Base-by-base conservation (phyloP, 2,888 invertebrate genomes). In the Pheosia tremula region DNA sequence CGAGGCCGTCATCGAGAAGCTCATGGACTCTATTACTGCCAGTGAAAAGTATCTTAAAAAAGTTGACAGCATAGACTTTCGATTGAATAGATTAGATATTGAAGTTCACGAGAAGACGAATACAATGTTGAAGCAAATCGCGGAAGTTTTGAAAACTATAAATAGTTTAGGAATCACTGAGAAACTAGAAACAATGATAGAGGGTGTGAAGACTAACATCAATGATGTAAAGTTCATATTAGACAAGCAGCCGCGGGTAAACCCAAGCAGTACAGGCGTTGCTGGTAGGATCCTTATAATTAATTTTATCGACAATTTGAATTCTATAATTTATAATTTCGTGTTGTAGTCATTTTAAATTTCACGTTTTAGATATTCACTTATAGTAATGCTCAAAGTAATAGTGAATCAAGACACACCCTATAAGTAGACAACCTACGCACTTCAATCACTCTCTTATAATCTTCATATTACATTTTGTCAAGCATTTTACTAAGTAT, bases 41-140 rank as follows among this genome's bases (percentile, higher is more conserved):
- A 91, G 89, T 70, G 93, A 93, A 73, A 91, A 87, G 65, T 93
- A 91, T 74, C 80, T 94, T 3, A 92, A 93, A 64, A 92, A 91
- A 78, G 82, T 93, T n/a, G 93, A 93, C 47, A 87, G 85, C 67
- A 90, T 94, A 60, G 90, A 91, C 68, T 93, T 87, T 62, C 81
- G 88, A 78, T 72, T 93, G 37, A 93, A 92, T 64, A 81, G 93
- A 38, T 72, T 93, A 50, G 92, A 93, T 61, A 91, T 90, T 59
- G 93, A 93, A 80, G 80, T 93, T 6, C 93, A 93, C 61, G 92
- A 93, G 64, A 93, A 91, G 73, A 87, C 91, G 0, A 90, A 90
- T 60, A 80, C 67, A 4, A 91, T 93, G 57, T 64, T 91, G 59
- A 90, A 90, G 56, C 83, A 85, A 50, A 71, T 92, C 61, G 69